A percentile compares a stretch with the other conserved stretches of the same genome.
Evolutionary conservation across 2,797 vertebrate genomes (phyloP).

Genomic region (Cuniculus paca): DNA sequence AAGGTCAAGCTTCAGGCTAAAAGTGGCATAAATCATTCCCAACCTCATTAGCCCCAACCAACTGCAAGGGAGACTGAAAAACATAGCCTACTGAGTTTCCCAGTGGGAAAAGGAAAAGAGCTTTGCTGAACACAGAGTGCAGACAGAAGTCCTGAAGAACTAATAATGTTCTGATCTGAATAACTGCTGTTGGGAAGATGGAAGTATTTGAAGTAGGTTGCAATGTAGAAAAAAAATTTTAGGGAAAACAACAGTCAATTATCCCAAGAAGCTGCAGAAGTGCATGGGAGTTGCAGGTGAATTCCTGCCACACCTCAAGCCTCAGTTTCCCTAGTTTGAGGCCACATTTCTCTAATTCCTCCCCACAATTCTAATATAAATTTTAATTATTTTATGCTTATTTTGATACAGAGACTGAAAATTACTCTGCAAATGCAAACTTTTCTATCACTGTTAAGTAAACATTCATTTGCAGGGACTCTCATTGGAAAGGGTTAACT

Average conservation of each 20-base stretch:
- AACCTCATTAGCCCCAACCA: neutral
- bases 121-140: neutral
- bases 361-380: neutral
- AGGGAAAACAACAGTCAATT: neutral
- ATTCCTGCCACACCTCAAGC: neutral
- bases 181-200: neutral
- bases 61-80: neutral
- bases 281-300: neutral
- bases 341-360: slow-evolving; percentile 48
- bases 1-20: neutral
- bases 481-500: slow-evolving; percentile 76
- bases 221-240: neutral
- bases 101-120: neutral
- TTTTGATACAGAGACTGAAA: slow-evolving; percentile 56
- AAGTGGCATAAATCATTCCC: neutral
- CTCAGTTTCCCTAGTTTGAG: slow-evolving; percentile 17
- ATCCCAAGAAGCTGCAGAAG: neutral
- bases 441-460: slow-evolving; percentile 67
- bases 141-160: neutral
- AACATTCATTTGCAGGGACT: slow-evolving; percentile 56
- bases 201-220: neutral
- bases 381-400: slow-evolving; percentile 62
- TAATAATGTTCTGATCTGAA: neutral
- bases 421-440: slow-evolving; percentile 55
- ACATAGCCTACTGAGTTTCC: neutral